These are phyloP conservation scores for Leptinotarsa peninsularis DNA, from an alignment of 2,888 invertebrate genomes.

Conservation along the genomic window DNA sequence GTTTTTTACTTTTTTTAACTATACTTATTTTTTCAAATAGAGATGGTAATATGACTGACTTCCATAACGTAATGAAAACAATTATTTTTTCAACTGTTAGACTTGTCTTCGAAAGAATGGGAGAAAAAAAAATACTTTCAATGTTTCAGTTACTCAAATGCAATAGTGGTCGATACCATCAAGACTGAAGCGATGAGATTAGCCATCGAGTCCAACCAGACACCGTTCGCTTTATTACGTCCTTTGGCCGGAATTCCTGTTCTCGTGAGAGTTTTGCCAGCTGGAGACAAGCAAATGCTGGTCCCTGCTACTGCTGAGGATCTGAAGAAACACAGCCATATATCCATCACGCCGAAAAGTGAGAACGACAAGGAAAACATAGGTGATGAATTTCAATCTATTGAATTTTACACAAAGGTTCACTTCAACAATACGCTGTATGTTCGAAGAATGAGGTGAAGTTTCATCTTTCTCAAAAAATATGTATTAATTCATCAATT, in stretches of 20 bases:
- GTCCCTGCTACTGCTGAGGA: constrained; percentile 81
- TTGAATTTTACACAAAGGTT: too few relatives aligned
- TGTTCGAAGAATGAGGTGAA: too few relatives aligned
- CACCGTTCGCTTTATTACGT: constrained; percentile 78
- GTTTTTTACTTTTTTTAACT: too few relatives aligned
- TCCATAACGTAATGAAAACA: too few relatives aligned
- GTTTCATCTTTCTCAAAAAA: too few relatives aligned
- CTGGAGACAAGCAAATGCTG: constrained; percentile 72
- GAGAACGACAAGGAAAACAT: constrained; percentile 39
- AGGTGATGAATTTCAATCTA: constrained; percentile 24
- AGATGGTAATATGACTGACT: too few relatives aligned
- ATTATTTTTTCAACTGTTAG: too few relatives aligned
- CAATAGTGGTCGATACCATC: constrained; percentile 78
- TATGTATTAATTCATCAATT: too few relatives aligned
- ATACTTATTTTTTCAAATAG: too few relatives aligned
- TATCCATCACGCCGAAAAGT: constrained; percentile 63
- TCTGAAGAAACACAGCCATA: constrained; percentile 74
- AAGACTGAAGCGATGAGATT: constrained; percentile 79
- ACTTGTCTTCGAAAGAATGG: too few relatives aligned
- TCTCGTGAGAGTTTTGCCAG: constrained; percentile 75
- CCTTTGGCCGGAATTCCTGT: constrained; percentile 76
- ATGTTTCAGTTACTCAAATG: constrained; percentile 64
- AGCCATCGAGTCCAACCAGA: constrained; percentile 74
- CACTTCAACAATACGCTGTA: too few relatives aligned
- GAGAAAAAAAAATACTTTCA: too few relatives aligned